Evolutionary conservation across 2,797 vertebrate species (phyloP), one percentile per base, ranked within the genome.

Genomic region (Manis javanica): DNA sequence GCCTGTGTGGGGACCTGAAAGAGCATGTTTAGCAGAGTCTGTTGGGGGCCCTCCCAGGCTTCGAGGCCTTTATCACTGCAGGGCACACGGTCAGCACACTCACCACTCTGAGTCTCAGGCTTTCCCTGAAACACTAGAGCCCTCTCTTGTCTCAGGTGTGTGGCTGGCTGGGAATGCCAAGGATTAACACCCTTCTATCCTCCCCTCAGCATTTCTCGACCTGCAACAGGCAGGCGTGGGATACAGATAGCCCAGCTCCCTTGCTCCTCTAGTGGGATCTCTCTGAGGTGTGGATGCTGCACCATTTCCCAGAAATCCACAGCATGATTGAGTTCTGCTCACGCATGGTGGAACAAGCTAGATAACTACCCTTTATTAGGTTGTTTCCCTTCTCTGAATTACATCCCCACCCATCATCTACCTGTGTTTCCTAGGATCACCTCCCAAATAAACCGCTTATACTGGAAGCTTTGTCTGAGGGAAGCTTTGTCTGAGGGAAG

Each of bases 141-240:
- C 53, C 9, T 13, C 61, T 31, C n/a, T 49, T 53, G 37, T 49
- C 69, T 85, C 24, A 46, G 42, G n/a, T n/a, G 1, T n/a, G 3
- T 34, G 34, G 34, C 24, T 49, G 11, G 31, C 29, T 39, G 42
- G 46, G 94, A 59, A 34, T 42, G 34, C 53, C 39, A 55, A 23
- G 34, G 34, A 83, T 23, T 29, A 23, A 31, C 4, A 23, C 19
- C 16, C 19, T 3, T 26, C 21, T 1, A 0, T 13, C 5, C 3
- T 37, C 24, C 59, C 57, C 49, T 59, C 46, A 53, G 29, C 57
- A 49, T 0, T 68, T 49, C 74, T 61, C 63, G 11, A 29, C 16
- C 71, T 57, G 12, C 37, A 61, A 63, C 23, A 31, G 49, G 39
- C 42, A 79, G 66, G 18, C 49, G 3, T 18, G 24, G n/a, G 75